Evolutionary conservation across 2,888 invertebrate species (phyloP).

Genomic region (Mesochorus sp.): DNA sequence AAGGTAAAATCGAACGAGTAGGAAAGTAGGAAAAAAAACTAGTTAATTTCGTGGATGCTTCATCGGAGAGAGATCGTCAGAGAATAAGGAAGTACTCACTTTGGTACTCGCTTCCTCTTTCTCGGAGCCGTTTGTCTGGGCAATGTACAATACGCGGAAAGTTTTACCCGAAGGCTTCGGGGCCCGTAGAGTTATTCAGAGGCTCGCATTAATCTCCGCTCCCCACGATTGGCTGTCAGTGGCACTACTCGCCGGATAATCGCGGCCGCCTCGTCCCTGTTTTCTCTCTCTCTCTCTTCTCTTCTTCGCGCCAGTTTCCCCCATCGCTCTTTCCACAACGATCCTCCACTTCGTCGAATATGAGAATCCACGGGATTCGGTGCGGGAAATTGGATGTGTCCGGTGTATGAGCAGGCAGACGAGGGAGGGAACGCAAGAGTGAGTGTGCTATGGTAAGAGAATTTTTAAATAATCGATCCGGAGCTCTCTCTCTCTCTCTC

Average conservation of each 20-base stretch:
- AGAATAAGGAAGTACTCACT: not conserved
- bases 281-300: slow-evolving; percentile 27
- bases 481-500: too few species aligned
- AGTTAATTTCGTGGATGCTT: not conserved
- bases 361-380: slow-evolving; percentile 50
- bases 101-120: not conserved
- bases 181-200: slow-evolving; percentile 63
- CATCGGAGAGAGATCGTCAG: not conserved
- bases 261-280: slow-evolving; percentile 62
- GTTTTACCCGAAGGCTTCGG: slow-evolving; percentile 46
- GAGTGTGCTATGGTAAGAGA: slow-evolving; percentile 31
- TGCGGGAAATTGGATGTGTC: slow-evolving; percentile 59
- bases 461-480: slow-evolving; percentile 59
- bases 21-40: not conserved
- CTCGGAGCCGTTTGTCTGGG: slow-evolving; percentile 30
- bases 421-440: slow-evolving; percentile 21
- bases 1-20: not conserved
- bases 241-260: slow-evolving; percentile 64
- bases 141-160: slow-evolving; percentile 42
- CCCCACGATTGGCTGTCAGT: slow-evolving; percentile 68
- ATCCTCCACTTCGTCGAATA: slow-evolving; percentile 51
- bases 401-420: slow-evolving; percentile 47
- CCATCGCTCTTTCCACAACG: slow-evolving; percentile 18
- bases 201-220: slow-evolving; percentile 68
- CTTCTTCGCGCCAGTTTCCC: slow-evolving; percentile 16